Conservation (phyloP, 1,140 invertebrate species). For the Drosophila kanapiae region DNA sequence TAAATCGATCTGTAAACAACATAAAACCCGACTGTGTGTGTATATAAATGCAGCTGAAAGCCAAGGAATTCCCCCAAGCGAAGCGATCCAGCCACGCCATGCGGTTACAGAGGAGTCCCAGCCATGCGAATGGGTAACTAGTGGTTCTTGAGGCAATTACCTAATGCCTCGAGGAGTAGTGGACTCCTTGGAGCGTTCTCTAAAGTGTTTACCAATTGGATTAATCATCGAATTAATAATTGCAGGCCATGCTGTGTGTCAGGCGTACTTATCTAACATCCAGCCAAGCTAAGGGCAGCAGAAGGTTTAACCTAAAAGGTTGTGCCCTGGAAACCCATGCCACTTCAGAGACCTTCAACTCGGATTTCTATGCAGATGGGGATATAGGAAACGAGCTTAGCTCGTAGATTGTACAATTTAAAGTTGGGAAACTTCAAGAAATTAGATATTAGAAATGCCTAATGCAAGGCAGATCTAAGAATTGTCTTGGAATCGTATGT, state of each 20-base stretch:
- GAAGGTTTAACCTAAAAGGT: not conserved
- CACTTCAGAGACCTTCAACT: no score
- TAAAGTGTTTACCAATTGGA: not conserved
- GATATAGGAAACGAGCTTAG: no score
- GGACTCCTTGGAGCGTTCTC: not conserved
- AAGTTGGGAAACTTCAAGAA: not conserved
- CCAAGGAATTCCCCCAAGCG: not conserved
- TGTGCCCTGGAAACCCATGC: not conserved
- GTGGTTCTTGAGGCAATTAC: not conserved
- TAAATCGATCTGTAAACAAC: conserved; percentile 39
- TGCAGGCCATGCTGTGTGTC: not conserved
- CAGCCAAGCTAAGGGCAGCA: no score
- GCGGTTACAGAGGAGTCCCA: not conserved
- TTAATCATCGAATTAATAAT: conserved; percentile 2
- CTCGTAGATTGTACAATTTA: not conserved
- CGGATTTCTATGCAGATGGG: no score
- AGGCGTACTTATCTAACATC: not conserved
- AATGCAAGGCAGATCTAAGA: not conserved
- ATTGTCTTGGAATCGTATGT: not conserved
- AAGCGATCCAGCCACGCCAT: not conserved
- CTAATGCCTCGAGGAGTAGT: not conserved
- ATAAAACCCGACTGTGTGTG: conserved; percentile 14
- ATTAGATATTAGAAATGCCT: not conserved
- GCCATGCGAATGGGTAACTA: not conserved
- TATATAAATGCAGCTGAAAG: conserved; percentile 10